Conservation (phyloP, 1,140 invertebrate genomes). For the Diabrotica virgifera region DNA sequence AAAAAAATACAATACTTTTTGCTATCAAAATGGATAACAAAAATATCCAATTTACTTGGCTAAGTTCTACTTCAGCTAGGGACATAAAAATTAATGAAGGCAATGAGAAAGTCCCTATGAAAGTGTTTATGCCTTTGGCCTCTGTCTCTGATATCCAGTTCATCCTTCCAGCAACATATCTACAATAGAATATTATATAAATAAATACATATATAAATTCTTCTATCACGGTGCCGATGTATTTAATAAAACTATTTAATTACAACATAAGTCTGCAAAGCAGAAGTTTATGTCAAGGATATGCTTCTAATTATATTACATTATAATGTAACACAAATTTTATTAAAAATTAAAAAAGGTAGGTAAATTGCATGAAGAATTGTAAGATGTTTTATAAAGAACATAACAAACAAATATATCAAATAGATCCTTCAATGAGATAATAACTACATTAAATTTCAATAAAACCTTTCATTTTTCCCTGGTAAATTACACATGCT, state of each 20-base stretch:
- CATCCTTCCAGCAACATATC: slow-evolving; percentile 84
- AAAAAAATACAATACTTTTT: slow-evolving; percentile 82
- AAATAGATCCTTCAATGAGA: too few relatives aligned
- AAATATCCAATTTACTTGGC: slow-evolving; percentile 85
- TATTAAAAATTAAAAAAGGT: neutral
- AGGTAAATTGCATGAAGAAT: too few relatives aligned
- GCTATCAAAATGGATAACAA: slow-evolving; percentile 79
- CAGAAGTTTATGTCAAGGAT: too few relatives aligned
- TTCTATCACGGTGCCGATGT: too few relatives aligned
- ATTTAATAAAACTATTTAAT: neutral
- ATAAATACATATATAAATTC: slow-evolving; percentile 8
- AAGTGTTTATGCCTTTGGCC: slow-evolving; percentile 87
- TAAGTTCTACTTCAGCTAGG: slow-evolving; percentile 81
- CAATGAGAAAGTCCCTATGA: slow-evolving; percentile 90
- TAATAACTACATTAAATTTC: too few relatives aligned
- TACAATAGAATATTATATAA: slow-evolving; percentile 49
- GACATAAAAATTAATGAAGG: slow-evolving; percentile 91
- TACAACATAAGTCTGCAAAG: too few relatives aligned
- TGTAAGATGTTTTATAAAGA: too few relatives aligned
- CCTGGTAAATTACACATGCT: too few relatives aligned
- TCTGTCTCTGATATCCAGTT: slow-evolving; percentile 81
- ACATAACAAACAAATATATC: too few relatives aligned
- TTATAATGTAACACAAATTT: neutral
- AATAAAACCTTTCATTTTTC: too few relatives aligned
- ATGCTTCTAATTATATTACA: neutral